phyloP scores from a whole-genome alignment of 2,888 invertebrate genomes.

The Empis stercorea region DNA sequence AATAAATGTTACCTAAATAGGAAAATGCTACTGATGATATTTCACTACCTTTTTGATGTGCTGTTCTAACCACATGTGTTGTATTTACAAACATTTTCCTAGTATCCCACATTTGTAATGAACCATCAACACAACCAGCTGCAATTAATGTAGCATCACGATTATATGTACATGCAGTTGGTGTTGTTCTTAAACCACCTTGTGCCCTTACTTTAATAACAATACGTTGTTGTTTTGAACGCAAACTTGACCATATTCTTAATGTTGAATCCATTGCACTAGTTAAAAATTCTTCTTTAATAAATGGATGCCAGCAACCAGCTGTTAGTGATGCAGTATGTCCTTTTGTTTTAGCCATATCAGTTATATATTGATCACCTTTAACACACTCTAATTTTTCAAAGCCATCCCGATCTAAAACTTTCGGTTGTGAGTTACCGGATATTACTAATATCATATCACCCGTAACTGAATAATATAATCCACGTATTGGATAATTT shows the following conservation, averaged over 20 bases:
- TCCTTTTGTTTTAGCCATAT: conserved; percentile 87
- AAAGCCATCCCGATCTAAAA: conserved; percentile 87
- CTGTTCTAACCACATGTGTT: conserved; percentile 58
- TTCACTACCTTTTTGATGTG: conserved; percentile 67
- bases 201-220: conserved; percentile 79
- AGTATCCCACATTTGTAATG: conserved; percentile 95
- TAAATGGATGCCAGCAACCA: conserved; percentile 89
- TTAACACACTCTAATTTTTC: conserved; percentile 86
- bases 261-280: conserved; percentile 89
- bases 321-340: conserved; percentile 84
- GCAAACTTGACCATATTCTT: conserved; percentile 77
- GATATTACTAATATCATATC: conserved; percentile 87
- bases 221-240: conserved; percentile 62
- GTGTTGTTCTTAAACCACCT: conserved; percentile 75
- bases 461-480: conserved; percentile 85
- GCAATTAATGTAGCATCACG: conserved; percentile 78
- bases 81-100: conserved; percentile 84
- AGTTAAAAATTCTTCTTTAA: conserved; percentile 85
- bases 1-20: conserved; percentile 54
- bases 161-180: conserved; percentile 72
- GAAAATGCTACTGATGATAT: conserved; percentile 79
- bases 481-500: conserved; percentile 78
- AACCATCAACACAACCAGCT: conserved; percentile 89
- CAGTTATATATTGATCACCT: conserved; percentile 91
- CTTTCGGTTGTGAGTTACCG: conserved; percentile 85